Conservation (phyloP, 2,888 invertebrate genomes). For the Cheilosia scutellata region DNA sequence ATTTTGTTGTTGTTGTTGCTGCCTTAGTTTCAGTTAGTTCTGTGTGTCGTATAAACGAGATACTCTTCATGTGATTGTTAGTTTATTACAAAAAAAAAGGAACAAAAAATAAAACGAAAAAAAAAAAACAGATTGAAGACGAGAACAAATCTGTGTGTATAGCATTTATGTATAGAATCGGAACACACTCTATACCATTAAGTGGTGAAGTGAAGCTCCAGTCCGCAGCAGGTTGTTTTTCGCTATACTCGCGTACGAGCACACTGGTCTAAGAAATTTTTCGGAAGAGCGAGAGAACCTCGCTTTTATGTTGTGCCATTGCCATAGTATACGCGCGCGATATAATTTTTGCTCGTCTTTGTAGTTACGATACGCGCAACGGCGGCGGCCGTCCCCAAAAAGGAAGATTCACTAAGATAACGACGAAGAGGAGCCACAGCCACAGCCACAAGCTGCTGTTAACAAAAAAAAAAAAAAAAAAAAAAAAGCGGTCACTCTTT, state of each 20-base stretch:
- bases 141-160: constrained; percentile 69
- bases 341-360: constrained; percentile 72
- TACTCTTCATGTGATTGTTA: constrained; percentile 73
- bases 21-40: constrained; percentile 70
- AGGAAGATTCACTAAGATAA: constrained; percentile 70
- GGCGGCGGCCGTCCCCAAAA: constrained; percentile 70
- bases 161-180: constrained; percentile 75
- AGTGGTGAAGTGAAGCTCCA: constrained; percentile 74
- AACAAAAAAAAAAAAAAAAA: constrained; percentile 12
- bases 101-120: constrained; percentile 38
- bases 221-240: constrained; percentile 76
- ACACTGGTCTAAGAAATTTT: constrained; percentile 64
- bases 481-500: constrained; percentile 47
- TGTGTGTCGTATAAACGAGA: constrained; percentile 71
- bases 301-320: constrained; percentile 51
- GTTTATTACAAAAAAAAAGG: constrained; percentile 68
- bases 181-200: constrained; percentile 72
- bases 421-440: constrained; percentile 31
- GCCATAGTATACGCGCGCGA: constrained; percentile 66
- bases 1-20: constrained; percentile 31
- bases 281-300: constrained; percentile 60
- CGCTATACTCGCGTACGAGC: constrained; percentile 70
- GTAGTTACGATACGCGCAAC: constrained; percentile 71
- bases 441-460: constrained; percentile 12
- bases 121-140: constrained; percentile 34